Evolutionary conservation across 1,140 invertebrate genomes (phyloP).

Genomic region (Lucilia sericata): DNA sequence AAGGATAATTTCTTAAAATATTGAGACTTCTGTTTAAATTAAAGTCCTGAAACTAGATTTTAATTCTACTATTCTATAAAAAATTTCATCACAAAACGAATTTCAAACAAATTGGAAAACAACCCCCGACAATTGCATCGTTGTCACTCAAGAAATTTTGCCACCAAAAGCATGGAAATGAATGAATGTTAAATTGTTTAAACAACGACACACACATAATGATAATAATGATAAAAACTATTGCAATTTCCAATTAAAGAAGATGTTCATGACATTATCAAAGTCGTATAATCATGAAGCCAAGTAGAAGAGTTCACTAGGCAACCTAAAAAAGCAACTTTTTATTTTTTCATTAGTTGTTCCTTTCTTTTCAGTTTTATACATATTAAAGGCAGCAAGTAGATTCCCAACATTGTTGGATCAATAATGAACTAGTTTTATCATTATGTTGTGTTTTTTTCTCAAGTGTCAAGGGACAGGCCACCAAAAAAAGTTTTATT

Average conservation of each 20-base stretch:
- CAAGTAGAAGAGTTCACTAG: not conserved
- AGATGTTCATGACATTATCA: not conserved
- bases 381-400: not conserved
- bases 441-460: not conserved
- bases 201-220: not conserved
- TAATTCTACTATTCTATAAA: too few species aligned
- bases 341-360: not conserved
- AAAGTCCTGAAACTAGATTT: too few species aligned
- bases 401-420: not conserved
- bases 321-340: not conserved
- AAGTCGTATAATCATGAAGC: not conserved
- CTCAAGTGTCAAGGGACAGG: not conserved
- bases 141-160: not conserved
- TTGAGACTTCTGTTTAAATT: too few species aligned
- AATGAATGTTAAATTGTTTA: not conserved
- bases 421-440: slow-evolving; percentile 26
- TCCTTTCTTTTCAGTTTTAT: not conserved
- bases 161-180: not conserved
- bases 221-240: not conserved
- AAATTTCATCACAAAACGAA: too few species aligned
- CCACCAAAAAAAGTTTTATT: not conserved
- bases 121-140: too few species aligned
- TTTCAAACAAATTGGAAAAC: too few species aligned
- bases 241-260: not conserved
- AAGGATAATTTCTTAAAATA: too few species aligned